Conservation (phyloP, 2,888 invertebrate species). For the Opisthograptis luteolata region DNA sequence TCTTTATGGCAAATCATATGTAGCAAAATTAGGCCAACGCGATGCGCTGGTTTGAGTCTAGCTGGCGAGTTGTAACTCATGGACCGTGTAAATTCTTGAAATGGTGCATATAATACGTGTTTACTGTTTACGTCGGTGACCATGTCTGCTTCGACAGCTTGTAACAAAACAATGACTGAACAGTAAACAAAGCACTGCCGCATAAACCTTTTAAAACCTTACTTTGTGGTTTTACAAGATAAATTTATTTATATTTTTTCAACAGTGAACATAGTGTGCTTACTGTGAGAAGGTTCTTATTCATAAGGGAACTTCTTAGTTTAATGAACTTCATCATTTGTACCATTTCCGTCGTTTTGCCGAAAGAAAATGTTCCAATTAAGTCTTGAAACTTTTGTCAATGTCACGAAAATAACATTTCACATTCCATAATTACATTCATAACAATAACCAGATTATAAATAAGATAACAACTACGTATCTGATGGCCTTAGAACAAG, state of each 20-base stretch:
- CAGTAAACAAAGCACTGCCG: not conserved
- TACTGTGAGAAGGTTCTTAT: too few species aligned
- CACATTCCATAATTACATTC: conserved; percentile 43
- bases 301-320: not conserved
- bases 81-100: conserved; percentile 54
- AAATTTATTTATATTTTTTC: too few species aligned
- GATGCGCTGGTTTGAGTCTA: too few species aligned
- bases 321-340: too few species aligned
- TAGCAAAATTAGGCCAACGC: too few species aligned
- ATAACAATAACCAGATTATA: conserved; percentile 38
- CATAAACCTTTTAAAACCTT: not conserved
- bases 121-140: conserved; percentile 30
- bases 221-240: too few species aligned
- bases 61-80: conserved; percentile 45
- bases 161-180: not conserved
- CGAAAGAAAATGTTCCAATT: too few species aligned
- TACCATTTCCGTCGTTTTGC: too few species aligned
- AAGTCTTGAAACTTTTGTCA: conserved; percentile 22
- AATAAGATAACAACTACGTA: conserved; percentile 25
- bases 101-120: conserved; percentile 45
- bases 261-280: too few species aligned
- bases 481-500: conserved; percentile 22
- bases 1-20: too few species aligned
- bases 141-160: not conserved
- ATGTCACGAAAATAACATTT: conserved; percentile 47